phyloP scores from a whole-genome alignment of 2,113 vertebrate genomes.

The Paratilapia polleni region DNA sequence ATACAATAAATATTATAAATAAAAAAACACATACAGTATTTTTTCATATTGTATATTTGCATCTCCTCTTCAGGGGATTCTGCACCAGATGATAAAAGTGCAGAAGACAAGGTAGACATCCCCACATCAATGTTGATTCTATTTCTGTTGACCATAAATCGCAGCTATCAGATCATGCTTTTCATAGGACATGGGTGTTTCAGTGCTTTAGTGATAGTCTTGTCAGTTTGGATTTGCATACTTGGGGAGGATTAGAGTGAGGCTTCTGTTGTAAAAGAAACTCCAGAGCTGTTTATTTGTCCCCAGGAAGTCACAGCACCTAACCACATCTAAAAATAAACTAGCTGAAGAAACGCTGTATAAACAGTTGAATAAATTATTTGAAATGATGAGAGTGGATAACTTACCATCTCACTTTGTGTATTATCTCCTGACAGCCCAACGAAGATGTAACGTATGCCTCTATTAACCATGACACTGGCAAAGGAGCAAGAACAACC shows the following conservation, averaged over 20 bases:
- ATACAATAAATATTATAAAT: neutral
- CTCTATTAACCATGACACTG: conserved; percentile 66
- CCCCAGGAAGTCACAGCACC: neutral
- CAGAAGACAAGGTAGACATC: conserved; percentile 36
- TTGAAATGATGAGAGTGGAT: neutral
- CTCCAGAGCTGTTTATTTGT: neutral
- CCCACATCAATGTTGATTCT: neutral
- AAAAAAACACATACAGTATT: neutral
- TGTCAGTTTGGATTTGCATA: conserved; percentile 50
- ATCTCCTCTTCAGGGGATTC: conserved; percentile 24
- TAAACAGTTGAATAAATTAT: neutral
- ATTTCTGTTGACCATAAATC: conserved; percentile 12
- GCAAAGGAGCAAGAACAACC: neutral
- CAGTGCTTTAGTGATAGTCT: neutral
- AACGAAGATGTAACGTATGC: conserved; percentile 76
- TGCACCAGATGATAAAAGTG: neutral
- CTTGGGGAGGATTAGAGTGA: neutral
- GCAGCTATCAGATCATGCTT: neutral
- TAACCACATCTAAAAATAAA: neutral
- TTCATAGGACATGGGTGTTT: neutral
- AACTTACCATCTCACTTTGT: neutral
- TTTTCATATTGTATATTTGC: neutral
- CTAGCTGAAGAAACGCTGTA: neutral
- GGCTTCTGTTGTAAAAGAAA: neutral
- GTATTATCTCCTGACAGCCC: conserved; percentile 23